These are phyloP conservation scores for Platichthys stellatus DNA, from an alignment of 2,113 vertebrate species.

Conservation along the genomic window DNA sequence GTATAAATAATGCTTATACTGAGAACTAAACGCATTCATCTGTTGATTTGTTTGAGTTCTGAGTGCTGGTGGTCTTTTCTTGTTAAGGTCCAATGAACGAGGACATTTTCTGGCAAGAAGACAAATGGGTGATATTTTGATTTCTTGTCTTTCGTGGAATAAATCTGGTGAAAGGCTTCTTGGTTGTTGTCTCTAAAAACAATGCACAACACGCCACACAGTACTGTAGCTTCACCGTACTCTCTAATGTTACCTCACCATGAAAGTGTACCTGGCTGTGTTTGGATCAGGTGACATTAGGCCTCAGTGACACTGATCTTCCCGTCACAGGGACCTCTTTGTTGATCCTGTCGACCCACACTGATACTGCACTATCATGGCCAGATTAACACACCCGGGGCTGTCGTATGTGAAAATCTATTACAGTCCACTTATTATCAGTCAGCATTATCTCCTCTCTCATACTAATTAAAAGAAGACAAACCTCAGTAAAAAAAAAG, in stretches of 20 bases:
- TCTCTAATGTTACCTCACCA: too few relatives aligned
- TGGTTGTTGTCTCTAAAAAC: slow-evolving; percentile 26
- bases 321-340: slow-evolving; percentile 25
- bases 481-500: neutral
- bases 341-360: slow-evolving; percentile 9
- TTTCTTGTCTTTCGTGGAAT: slow-evolving; percentile 74
- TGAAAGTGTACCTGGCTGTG: neutral
- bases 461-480: neutral
- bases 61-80: slow-evolving; percentile 64
- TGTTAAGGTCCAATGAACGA: slow-evolving; percentile 58
- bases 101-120: slow-evolving; percentile 51
- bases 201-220: slow-evolving; percentile 11
- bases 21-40: slow-evolving; percentile 37
- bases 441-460: neutral
- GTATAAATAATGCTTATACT: slow-evolving; percentile 65
- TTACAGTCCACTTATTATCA: neutral
- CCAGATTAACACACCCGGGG: slow-evolving; percentile 6
- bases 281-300: neutral
- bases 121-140: slow-evolving; percentile 48
- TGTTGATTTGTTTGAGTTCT: slow-evolving; percentile 57
- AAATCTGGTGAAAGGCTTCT: slow-evolving; percentile 72
- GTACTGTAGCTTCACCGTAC: neutral
- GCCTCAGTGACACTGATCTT: neutral
- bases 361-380: slow-evolving; percentile 14
- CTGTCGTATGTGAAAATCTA: neutral